Conservation (phyloP, 1,140 invertebrate genomes). For the Ostrea denselamellosa region DNA sequence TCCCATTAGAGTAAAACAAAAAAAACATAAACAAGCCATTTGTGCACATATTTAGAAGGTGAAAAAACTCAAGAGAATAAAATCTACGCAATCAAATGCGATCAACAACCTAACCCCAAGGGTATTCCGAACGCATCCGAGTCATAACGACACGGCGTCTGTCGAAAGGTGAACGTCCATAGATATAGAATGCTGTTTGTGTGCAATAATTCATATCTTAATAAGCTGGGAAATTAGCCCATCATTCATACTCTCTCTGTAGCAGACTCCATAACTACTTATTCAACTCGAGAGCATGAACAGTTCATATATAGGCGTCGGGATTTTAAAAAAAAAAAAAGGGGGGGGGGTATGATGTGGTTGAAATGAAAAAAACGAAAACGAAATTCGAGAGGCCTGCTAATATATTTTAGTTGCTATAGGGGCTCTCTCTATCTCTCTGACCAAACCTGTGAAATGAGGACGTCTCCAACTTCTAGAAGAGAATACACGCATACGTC, state of each 20-base stretch:
- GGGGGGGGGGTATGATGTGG: too few relatives aligned
- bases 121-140: background rate
- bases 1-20: too few relatives aligned
- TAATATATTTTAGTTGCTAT: too few relatives aligned
- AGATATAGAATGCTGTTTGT: background rate
- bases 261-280: background rate
- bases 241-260: background rate
- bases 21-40: too few relatives aligned
- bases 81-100: background rate
- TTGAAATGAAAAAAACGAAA: too few relatives aligned
- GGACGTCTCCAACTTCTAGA: too few relatives aligned
- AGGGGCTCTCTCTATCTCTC: too few relatives aligned
- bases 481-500: too few relatives aligned
- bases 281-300: background rate
- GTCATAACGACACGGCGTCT: background rate
- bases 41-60: background rate
- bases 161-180: background rate
- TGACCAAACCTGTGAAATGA: too few relatives aligned
- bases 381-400: too few relatives aligned
- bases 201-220: background rate
- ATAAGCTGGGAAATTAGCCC: background rate
- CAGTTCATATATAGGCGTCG: too few relatives aligned
- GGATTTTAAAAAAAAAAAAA: too few relatives aligned
- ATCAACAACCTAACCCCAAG: background rate
- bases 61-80: background rate